Evolutionary conservation across 2,888 invertebrate species (phyloP).

Genomic region (Lepidocyrtoides sp.): DNA sequence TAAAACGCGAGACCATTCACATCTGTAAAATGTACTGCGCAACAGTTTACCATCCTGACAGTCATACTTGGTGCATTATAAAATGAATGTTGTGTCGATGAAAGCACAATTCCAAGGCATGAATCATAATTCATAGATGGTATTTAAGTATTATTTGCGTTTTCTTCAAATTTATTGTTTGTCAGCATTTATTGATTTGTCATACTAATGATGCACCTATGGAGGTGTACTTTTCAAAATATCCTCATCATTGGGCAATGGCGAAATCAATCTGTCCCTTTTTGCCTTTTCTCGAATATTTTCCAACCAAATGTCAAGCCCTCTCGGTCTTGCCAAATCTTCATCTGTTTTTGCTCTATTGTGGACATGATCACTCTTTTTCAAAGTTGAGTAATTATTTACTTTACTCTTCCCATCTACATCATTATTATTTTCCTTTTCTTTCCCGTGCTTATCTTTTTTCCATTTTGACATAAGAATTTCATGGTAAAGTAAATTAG

Average conservation of each 20-base stretch:
- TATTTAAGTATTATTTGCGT: too few species aligned
- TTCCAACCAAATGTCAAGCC: conserved; percentile 70
- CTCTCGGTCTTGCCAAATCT: not conserved
- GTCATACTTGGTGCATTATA: too few species aligned
- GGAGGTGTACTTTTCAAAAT: not conserved
- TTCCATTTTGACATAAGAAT: conserved; percentile 69
- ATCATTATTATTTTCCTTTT: conserved; percentile 3
- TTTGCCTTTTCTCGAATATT: conserved; percentile 66
- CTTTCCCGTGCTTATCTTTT: conserved; percentile 41
- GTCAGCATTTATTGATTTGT: not conserved
- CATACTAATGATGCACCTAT: not conserved
- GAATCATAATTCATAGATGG: too few species aligned
- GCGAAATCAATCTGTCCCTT: conserved; percentile 40
- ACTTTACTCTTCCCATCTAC: not conserved
- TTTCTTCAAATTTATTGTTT: not conserved
- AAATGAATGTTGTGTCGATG: too few species aligned
- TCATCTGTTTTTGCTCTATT: not conserved
- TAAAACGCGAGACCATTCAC: too few species aligned
- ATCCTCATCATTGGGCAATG: not conserved
- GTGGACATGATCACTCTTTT: not conserved
- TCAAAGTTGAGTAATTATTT: not conserved
- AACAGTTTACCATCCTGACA: too few species aligned
- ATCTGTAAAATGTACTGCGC: too few species aligned
- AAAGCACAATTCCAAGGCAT: too few species aligned
- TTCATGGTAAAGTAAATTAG: conserved; percentile 61